Evolutionary conservation across 2,113 vertebrate species (phyloP).

Genomic region (Brachirus orientalis): DNA sequence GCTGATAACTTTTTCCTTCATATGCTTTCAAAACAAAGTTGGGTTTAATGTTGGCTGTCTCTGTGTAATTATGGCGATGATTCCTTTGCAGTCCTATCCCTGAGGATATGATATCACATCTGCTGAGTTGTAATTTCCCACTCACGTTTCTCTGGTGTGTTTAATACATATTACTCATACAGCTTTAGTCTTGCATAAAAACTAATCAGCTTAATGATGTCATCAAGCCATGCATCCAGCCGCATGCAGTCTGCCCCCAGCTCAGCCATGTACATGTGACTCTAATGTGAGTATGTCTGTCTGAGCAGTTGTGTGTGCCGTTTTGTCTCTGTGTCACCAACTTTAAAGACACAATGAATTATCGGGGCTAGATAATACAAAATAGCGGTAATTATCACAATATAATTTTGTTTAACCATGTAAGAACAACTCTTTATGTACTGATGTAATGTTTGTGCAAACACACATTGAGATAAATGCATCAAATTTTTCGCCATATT

Average conservation of each 20-base stretch:
- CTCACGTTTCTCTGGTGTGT: constrained; percentile 66
- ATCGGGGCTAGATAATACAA: too few species aligned
- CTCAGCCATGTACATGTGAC: constrained; percentile 33
- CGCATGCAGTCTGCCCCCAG: constrained; percentile 19
- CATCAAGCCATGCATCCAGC: constrained; percentile 44
- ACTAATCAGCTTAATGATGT: constrained; percentile 75
- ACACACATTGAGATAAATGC: too few species aligned
- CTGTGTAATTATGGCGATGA: background rate
- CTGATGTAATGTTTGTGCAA: too few species aligned
- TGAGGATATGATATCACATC: constrained; percentile 56
- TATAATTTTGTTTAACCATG: too few species aligned
- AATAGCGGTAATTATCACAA: too few species aligned
- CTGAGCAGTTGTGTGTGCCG: too few species aligned
- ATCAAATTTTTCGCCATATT: too few species aligned
- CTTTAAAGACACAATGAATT: too few species aligned
- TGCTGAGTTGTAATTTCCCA: constrained; percentile 74
- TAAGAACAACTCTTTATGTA: too few species aligned
- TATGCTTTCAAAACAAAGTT: background rate
- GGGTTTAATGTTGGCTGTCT: background rate
- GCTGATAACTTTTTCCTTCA: background rate
- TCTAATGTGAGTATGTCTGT: constrained; percentile 51
- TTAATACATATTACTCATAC: constrained; percentile 55
- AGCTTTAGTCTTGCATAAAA: constrained; percentile 59
- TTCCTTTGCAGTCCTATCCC: constrained; percentile 53
- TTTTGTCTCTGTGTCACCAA: too few species aligned